Evolutionary conservation across 2,113 vertebrate species (phyloP), one percentile per base, ranked within the genome.

Genomic region (Actenoides lindsayi): DNA sequence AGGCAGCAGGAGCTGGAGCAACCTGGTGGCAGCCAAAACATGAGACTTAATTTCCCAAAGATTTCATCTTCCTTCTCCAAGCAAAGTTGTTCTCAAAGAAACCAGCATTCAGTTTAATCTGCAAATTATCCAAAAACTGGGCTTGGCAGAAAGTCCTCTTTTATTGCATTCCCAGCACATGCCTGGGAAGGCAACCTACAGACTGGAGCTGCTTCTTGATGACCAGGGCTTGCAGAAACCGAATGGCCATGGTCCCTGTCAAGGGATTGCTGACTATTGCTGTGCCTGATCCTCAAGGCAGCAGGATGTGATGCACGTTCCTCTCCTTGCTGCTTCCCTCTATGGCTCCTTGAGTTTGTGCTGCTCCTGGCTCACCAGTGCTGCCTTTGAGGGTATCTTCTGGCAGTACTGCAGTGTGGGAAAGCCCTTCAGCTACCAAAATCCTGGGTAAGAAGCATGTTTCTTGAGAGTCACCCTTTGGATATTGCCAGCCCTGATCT

Each of bases 171-270:
- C 10, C 59, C 75, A 46, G 56, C 28, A 17, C 0, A 0, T 0
- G 13, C n/a, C 23, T 13, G 41, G 57, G 30, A 31, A 57, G 10
- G 57, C 13, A 64, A 2, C 23, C 33, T 16, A 1, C 16, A 14
- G 69, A 1, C 2, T 3, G 33, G 48, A 46, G 59, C 46, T 56
- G 9, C 68, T 67, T 2, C 0, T 35, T 79, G 81, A 27, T 25
- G 15, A 28, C 31, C 30, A 1, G 33, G 50, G n/a, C 41, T 76
- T 6, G 27, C 39, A 50, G 67, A 30, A 19, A 1, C 3, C 1
- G 5, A 12, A 35, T 46, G 17, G 6, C 46, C 2, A 0, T 16
- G 28, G 28, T 1, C 13, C 4, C 1, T 31, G 30, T 4, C 23
- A 5, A 62, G 17, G 25, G 53, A 37, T 19, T 31, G 69, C 27